Conservation (phyloP, 1,140 invertebrate species). For the Probaryconus sp. region DNA sequence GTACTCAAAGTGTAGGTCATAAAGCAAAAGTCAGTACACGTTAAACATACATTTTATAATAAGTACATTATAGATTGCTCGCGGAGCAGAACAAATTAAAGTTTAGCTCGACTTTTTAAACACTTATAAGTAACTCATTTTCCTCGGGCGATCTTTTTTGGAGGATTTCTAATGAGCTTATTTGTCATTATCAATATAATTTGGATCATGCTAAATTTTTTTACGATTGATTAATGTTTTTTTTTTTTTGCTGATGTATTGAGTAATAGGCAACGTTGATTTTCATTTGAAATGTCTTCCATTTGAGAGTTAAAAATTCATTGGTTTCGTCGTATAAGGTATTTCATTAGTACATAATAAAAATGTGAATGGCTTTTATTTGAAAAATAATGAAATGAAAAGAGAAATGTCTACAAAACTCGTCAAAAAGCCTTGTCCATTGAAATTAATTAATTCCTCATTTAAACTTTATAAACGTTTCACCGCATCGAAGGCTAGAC, state of each 20-base stretch:
- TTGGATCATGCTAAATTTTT: too few species aligned
- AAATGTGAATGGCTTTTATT: conserved; percentile 7
- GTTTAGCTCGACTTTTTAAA: neutral
- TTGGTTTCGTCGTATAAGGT: neutral
- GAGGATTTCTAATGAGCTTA: too few species aligned
- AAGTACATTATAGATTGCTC: conserved; percentile 37
- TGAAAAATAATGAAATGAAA: conserved; percentile 17
- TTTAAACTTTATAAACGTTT: conserved; percentile 21
- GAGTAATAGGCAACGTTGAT: too few species aligned
- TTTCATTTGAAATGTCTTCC: too few species aligned
- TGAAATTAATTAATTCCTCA: conserved; percentile 30
- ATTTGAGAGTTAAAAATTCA: too few species aligned
- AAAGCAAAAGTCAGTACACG: conserved; percentile 23
- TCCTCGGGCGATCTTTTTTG: too few species aligned
- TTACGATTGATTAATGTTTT: too few species aligned
- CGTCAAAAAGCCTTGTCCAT: conserved; percentile 23
- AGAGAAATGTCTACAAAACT: conserved; percentile 4
- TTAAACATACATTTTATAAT: conserved; percentile 19
- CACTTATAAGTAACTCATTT: too few species aligned
- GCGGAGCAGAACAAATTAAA: conserved; percentile 25
- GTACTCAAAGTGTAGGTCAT: conserved; percentile 24
- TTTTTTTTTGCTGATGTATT: too few species aligned
- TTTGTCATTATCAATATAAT: too few species aligned
- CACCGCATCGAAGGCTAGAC: conserved; percentile 22
- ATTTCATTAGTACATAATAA: neutral